Evolutionary conservation across 35 echinoderm and acorn worm genomes (phyloP), one percentile per base, ranked within the genome.

Genomic region (Lytechinus variegatus): DNA sequence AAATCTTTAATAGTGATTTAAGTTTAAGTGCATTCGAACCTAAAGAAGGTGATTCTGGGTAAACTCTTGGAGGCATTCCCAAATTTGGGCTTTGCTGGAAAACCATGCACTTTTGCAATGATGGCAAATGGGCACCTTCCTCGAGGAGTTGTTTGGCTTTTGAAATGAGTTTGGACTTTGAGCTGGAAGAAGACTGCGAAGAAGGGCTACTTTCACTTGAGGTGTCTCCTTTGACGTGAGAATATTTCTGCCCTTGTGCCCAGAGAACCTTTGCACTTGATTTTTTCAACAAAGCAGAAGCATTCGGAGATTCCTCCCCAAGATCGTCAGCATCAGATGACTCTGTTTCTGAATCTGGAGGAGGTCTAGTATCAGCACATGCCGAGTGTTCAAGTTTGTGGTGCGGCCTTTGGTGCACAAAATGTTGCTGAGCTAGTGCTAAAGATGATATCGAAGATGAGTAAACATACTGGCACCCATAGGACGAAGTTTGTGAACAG

Each of bases 21-120:
- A 44, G 33, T 44, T 44, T 44, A 2, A 44, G 33, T 44, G 33
- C 33, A 44, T 44, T 44, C 56, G 5, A 12, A 79, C 66, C 66
- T 79, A 79, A 79, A 79, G 66, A 16, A 79, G 66, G 66, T 7
- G 66, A 79, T 79, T 79, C 66, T 79, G 66, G 21, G n/a, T 24
- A 79, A 24, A 24, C 12, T 79, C 66, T 79, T 16, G 66, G 66
- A 79, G 66, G 66, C 14, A 79, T 33, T 90, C 52, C 88, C 24
- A 54, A 21, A 16, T 90, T 95, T 12, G 54, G 54, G 89, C 91
- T 79, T 51, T 92, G 87, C 88, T 96, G 97, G 54, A 98, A 93
- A 19, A 97, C 72, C 8, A 97, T 96, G 91, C 96, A 96, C 86
- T 95, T 97, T 54, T 93, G 95, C 86, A 98, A 89, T 56, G 33